Evolutionary conservation across 2,797 vertebrate genomes (phyloP).

Genomic region (Cheirogaleus major): DNA sequence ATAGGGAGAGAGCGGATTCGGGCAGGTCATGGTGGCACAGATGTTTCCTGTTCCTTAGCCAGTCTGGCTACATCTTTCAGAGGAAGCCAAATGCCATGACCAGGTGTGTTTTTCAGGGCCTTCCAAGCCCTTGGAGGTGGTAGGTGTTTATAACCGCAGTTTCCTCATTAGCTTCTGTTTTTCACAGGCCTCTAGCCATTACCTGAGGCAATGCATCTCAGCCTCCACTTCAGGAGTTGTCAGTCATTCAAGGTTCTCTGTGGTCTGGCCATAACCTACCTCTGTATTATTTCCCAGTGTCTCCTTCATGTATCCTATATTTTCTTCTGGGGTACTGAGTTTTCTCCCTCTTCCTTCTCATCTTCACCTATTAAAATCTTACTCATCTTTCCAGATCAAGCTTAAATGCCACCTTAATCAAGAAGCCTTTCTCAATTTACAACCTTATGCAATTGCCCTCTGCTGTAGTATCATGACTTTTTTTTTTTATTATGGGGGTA

Average conservation of each 20-base stretch:
- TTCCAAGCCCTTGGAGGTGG: slow-evolving; percentile 72
- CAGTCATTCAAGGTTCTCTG: slow-evolving; percentile 6
- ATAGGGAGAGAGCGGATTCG: slow-evolving; percentile 73
- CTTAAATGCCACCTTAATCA: background rate
- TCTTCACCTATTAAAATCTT: background rate
- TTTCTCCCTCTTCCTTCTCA: background rate
- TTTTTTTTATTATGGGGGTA: too few relatives aligned
- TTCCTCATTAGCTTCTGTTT: slow-evolving; percentile 73
- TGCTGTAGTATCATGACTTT: background rate
- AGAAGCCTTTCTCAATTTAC: background rate
- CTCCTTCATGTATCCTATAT: background rate
- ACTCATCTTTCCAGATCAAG: background rate
- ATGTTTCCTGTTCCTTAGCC: slow-evolving; percentile 75
- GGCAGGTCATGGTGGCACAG: slow-evolving; percentile 77
- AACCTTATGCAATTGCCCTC: background rate
- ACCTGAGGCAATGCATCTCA: slow-evolving; percentile 50
- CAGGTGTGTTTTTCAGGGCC: slow-evolving; percentile 76
- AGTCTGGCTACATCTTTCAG: slow-evolving; percentile 66
- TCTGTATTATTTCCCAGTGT: background rate
- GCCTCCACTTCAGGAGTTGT: background rate
- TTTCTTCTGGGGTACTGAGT: background rate
- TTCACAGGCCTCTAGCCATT: slow-evolving; percentile 51
- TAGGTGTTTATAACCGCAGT: slow-evolving; percentile 72
- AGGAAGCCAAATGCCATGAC: slow-evolving; percentile 61
- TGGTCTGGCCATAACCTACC: background rate